Evolutionary conservation across 2,797 vertebrate genomes (phyloP).

Genomic region (Tangara arthus): DNA sequence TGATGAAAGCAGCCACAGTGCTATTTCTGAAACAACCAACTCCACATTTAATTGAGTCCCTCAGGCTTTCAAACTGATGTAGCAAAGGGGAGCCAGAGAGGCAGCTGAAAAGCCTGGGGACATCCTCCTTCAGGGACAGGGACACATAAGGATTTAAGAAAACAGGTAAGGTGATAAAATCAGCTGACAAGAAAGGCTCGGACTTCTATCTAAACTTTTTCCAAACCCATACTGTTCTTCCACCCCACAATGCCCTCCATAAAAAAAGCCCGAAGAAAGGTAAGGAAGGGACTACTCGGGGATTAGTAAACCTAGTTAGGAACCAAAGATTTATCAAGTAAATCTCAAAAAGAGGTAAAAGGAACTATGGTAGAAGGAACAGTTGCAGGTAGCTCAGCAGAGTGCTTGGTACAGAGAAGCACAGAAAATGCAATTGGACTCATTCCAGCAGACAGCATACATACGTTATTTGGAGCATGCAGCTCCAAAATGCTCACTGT

Average conservation of each 20-base stretch:
- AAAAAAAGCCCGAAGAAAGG: background rate
- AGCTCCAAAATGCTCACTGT: background rate
- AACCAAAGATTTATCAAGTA: background rate
- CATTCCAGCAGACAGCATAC: background rate
- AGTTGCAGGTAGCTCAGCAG: background rate
- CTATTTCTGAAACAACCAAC: background rate
- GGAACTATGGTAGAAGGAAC: background rate
- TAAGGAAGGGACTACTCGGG: background rate
- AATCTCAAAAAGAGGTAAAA: background rate
- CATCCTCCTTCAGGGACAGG: background rate
- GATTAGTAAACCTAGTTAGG: background rate
- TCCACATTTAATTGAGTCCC: background rate
- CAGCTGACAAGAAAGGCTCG: background rate
- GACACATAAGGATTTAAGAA: background rate
- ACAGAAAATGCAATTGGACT: background rate
- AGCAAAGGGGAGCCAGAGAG: background rate
- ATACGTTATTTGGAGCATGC: background rate
- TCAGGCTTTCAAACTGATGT: background rate
- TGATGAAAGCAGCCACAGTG: background rate
- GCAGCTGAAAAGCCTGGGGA: background rate
- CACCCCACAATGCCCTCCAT: background rate
- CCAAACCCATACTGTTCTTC: rapidly evolving
- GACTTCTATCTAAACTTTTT: background rate
- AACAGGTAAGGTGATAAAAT: background rate
- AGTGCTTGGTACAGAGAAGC: background rate